Evolutionary conservation across 2,113 vertebrate genomes (phyloP).

Genomic region (Colossoma macropomum): DNA sequence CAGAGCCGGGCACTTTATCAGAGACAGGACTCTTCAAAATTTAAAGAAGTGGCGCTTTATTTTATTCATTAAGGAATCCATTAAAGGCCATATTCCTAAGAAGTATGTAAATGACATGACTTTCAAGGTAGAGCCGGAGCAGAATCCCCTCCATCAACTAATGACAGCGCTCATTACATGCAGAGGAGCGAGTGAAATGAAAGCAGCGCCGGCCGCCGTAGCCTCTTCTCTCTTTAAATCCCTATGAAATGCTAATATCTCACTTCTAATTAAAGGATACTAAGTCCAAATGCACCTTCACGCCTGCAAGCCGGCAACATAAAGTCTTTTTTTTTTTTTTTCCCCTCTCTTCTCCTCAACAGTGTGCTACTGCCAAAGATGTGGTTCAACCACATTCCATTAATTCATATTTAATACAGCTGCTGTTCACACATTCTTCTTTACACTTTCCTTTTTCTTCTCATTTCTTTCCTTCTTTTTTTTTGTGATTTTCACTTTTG

Average conservation of each 20-base stretch:
- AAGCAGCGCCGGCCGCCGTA: constrained; percentile 90
- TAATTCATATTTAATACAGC: constrained; percentile 79
- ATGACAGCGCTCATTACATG: constrained; percentile 99
- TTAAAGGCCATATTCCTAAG: constrained; percentile 92
- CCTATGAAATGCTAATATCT: constrained; percentile 98
- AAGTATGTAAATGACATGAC: constrained; percentile 96
- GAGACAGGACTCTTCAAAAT: constrained; percentile 86
- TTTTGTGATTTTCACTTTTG: constrained; percentile 6
- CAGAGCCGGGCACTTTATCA: constrained; percentile 79
- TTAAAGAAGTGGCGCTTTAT: constrained; percentile 94
- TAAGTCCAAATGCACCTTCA: constrained; percentile 91
- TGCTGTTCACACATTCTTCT: constrained; percentile 51
- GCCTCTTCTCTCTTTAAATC: constrained; percentile 94
- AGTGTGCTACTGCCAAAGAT: constrained; percentile 70
- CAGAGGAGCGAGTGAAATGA: constrained; percentile 93
- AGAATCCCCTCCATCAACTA: constrained; percentile 99
- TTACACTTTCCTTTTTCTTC: constrained; percentile 37
- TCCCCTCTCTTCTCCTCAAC: constrained; percentile 33
- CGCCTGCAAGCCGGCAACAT: constrained; percentile 64
- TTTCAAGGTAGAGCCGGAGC: constrained; percentile 96
- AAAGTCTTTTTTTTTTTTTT: constrained; percentile 10
- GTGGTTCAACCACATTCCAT: constrained; percentile 74
- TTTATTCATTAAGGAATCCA: constrained; percentile 98
- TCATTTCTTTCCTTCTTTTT: constrained; percentile 36
- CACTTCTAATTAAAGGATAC: constrained; percentile 98